These are phyloP conservation scores for Sarcophaga peregrina DNA, from an alignment of 1,140 invertebrate genomes.

Conservation along the genomic window DNA sequence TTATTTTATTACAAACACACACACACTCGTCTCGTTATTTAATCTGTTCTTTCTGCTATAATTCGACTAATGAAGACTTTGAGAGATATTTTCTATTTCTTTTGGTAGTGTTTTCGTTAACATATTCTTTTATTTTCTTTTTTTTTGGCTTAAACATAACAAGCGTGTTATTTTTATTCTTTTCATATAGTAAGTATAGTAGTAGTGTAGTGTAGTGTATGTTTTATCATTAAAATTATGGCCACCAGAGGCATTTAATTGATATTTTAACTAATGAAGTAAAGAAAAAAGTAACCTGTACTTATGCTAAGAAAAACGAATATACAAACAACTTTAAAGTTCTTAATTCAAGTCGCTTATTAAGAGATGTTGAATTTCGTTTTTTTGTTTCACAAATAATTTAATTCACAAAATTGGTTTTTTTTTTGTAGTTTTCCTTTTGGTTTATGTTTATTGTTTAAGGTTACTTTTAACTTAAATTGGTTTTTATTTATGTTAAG, in stretches of 20 bases:
- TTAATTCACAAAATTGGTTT: neutral
- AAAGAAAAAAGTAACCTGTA: slow-evolving; percentile 33
- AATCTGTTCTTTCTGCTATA: no score
- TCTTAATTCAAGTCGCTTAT: no score
- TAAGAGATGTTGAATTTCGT: neutral
- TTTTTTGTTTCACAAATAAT: neutral
- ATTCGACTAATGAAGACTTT: no score
- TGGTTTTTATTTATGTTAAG: slow-evolving; percentile 19
- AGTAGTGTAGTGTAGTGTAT: neutral
- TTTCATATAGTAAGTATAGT: neutral
- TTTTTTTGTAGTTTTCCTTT: slow-evolving; percentile 13
- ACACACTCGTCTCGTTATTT: neutral
- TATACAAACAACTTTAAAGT: no score
- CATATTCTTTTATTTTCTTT: slow-evolving; percentile 14
- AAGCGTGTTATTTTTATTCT: neutral
- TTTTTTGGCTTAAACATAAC: slow-evolving; percentile 30
- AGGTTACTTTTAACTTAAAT: slow-evolving; percentile 40
- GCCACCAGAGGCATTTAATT: slow-evolving; percentile 8
- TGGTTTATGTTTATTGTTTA: slow-evolving; percentile 27
- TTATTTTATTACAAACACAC: neutral
- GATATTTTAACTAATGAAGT: neutral
- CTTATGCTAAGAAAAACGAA: neutral
- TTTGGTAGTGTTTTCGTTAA: neutral
- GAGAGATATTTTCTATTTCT: neutral
- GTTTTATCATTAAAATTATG: slow-evolving; percentile 23